Percentiles rank a stretch among this genome's conserved stretches.
These are phyloP conservation scores for Oxycera nigricornis DNA, from an alignment of 2,888 invertebrate genomes.

Conservation along the genomic window DNA sequence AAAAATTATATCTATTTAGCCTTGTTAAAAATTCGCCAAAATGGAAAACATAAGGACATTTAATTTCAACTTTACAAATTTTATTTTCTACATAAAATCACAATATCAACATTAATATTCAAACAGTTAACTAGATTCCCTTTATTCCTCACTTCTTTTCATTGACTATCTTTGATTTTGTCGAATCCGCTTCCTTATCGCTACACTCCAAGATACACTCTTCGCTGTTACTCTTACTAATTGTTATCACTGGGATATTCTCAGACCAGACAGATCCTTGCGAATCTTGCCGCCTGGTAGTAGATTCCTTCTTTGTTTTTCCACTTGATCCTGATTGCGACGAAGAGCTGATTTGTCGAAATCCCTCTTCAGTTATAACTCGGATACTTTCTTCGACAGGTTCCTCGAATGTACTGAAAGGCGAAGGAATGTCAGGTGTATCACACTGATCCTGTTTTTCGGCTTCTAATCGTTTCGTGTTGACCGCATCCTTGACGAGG, in stretches of 20 bases:
- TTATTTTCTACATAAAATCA: background rate
- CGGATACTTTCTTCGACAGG: conserved; percentile 10
- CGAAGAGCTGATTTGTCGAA: conserved; percentile 48
- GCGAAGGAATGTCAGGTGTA: conserved; percentile 33
- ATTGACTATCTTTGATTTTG: conserved; percentile 1
- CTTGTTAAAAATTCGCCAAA: too few species aligned
- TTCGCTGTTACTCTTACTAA: conserved; percentile 75
- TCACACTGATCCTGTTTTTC: conserved; percentile 31
- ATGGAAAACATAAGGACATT: background rate
- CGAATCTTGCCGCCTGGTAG: conserved; percentile 68
- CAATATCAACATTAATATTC: background rate
- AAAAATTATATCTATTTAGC: too few species aligned
- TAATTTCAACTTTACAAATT: background rate
- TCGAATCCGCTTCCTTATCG: conserved; percentile 41
- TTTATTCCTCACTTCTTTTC: too few species aligned
- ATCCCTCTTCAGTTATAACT: background rate
- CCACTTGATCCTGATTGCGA: conserved; percentile 64
- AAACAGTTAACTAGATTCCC: too few species aligned
- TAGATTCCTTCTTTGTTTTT: conserved; percentile 53
- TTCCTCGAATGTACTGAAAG: conserved; percentile 34
- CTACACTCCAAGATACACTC: conserved; percentile 65
- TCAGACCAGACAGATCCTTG: conserved; percentile 69
- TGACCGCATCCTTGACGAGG: conserved; percentile 60
- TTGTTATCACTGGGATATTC: conserved; percentile 78
- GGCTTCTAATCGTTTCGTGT: conserved; percentile 49